Conservation (phyloP, 1,140 invertebrate species). For the Musca vetustissima region DNA sequence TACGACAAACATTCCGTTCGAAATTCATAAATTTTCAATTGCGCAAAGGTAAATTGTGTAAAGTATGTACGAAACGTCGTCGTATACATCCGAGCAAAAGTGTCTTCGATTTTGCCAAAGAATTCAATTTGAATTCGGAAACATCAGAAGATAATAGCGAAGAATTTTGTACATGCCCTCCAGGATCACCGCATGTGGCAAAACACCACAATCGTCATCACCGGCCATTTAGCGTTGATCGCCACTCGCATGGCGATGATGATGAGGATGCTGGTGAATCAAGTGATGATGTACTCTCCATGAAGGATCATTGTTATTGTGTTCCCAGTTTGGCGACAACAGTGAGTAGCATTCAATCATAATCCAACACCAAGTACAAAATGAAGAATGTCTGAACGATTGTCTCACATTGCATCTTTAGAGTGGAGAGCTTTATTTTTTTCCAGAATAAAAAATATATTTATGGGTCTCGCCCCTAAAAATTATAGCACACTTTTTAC, state of each 20-base stretch:
- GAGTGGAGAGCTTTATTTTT: no score
- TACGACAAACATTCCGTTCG: constrained; percentile 51
- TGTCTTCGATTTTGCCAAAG: constrained; percentile 47
- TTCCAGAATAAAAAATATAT: no score
- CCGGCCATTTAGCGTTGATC: background rate
- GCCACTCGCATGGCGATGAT: constrained; percentile 14
- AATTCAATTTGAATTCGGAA: constrained; percentile 34
- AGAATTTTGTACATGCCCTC: constrained; percentile 45
- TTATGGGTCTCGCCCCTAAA: no score
- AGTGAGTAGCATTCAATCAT: constrained; percentile 42
- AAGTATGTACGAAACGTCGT: constrained; percentile 47
- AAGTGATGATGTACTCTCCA: constrained; percentile 49
- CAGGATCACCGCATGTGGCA: background rate
- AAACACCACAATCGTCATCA: background rate
- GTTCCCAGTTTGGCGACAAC: constrained; percentile 53
- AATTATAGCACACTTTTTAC: no score
- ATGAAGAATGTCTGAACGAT: background rate
- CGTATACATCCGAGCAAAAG: constrained; percentile 52
- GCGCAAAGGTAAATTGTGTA: constrained; percentile 43
- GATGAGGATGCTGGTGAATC: constrained; percentile 35
- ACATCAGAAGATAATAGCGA: constrained; percentile 26
- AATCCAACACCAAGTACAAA: background rate
- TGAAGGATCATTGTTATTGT: constrained; percentile 53
- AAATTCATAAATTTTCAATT: constrained; percentile 49
- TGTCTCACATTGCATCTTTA: no score